Conservation (phyloP, 2,113 vertebrate genomes). For the Merops nubicus region DNA sequence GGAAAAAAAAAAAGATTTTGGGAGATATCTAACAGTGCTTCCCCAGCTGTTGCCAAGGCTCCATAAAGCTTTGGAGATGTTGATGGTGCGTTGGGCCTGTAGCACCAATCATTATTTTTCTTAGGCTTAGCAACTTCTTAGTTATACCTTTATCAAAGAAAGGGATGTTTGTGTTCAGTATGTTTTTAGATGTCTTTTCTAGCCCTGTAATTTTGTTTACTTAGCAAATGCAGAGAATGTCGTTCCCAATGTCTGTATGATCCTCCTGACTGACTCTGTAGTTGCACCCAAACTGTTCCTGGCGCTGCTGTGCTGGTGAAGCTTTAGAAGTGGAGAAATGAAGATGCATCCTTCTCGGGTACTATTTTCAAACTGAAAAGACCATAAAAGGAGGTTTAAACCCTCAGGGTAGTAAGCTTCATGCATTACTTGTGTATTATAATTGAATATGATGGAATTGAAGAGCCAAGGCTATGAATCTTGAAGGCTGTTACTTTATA, state of each 20-base stretch:
- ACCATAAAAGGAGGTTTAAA: not conserved
- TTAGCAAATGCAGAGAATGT: not conserved
- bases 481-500: not conserved
- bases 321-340: not conserved
- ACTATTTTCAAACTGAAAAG: not conserved
- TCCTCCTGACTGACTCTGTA: not conserved
- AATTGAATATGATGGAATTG: not conserved
- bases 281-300: fast-evolving
- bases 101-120: not conserved
- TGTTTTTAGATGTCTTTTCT: not conserved
- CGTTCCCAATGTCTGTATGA: not conserved
- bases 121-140: not conserved
- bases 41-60: not conserved
- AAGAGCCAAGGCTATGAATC: not conserved
- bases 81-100: not conserved
- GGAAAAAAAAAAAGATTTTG: not conserved
- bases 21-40: not conserved
- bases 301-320: not conserved
- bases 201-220: not conserved
- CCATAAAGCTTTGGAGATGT: not conserved
- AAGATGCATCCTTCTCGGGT: not conserved
- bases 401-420: not conserved
- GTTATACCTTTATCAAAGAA: not conserved
- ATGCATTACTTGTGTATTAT: not conserved
- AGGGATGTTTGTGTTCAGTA: not conserved